phyloP scores from a whole-genome alignment of 1,140 invertebrate species.

The Drosophila jambulina region DNA sequence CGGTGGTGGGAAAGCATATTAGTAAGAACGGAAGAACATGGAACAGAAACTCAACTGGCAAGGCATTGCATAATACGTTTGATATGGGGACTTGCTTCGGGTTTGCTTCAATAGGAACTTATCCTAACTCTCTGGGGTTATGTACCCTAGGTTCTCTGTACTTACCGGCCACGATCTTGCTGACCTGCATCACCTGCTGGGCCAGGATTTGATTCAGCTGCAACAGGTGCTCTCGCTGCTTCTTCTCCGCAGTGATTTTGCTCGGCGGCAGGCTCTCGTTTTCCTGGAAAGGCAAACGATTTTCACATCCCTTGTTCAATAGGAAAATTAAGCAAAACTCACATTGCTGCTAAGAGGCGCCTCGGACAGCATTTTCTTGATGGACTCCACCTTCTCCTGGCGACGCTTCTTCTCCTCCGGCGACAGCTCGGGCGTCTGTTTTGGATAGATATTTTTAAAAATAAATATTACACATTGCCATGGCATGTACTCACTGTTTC shows the following conservation, averaged over 20 bases:
- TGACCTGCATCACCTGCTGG: constrained; percentile 97
- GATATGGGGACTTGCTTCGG: constrained; percentile 27
- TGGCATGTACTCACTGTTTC: constrained; percentile 88
- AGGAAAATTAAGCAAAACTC: constrained; percentile 11
- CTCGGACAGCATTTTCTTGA: constrained; percentile 95
- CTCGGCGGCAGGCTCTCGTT: constrained; percentile 85
- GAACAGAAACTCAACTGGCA: constrained; percentile 74
- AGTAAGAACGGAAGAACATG: constrained; percentile 68
- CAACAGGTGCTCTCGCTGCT: constrained; percentile 93
- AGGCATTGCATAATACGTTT: constrained; percentile 58
- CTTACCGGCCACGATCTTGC: constrained; percentile 96
- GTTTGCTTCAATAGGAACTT: constrained; percentile 50
- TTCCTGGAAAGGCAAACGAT: constrained; percentile 55
- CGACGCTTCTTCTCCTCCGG: constrained; percentile 93
- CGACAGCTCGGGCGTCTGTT: constrained; percentile 90
- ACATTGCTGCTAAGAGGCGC: constrained; percentile 86
- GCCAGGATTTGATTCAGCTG: constrained; percentile 96
- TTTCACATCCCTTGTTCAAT: not conserved
- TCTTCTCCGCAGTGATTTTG: constrained; percentile 92
- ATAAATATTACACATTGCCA: not conserved
- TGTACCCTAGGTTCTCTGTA: constrained; percentile 33
- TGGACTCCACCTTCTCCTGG: constrained; percentile 94
- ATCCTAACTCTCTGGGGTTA: constrained; percentile 29
- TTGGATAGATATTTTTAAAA: not conserved
- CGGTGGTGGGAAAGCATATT: constrained; percentile 44